phyloP scores from a whole-genome alignment of 2,888 invertebrate species.

The Leptopilina drosophilae region DNA sequence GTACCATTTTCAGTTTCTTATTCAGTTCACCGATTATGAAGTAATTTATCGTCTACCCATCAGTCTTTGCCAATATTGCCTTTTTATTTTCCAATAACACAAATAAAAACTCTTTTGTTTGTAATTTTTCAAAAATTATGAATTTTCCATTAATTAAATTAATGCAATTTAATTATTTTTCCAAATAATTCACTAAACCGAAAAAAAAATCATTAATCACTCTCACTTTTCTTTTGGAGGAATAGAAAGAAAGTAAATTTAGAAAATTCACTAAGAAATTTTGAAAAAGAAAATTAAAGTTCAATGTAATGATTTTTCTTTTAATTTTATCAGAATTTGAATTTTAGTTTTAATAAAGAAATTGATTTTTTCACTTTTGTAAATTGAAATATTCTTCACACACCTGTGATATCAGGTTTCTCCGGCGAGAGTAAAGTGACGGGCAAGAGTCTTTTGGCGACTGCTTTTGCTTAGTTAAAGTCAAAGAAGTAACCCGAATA shows the following conservation, averaged over 20 bases:
- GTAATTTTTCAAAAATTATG: neutral
- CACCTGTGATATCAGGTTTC: slow-evolving; percentile 44
- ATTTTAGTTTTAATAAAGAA: neutral
- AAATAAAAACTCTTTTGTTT: neutral
- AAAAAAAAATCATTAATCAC: neutral
- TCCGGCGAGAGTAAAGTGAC: slow-evolving; percentile 44
- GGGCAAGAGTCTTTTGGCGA: slow-evolving; percentile 57
- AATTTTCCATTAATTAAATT: neutral
- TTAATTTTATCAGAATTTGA: neutral
- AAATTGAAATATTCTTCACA: slow-evolving; percentile 32
- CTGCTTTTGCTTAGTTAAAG: slow-evolving; percentile 59
- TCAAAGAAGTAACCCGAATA: slow-evolving; percentile 65
- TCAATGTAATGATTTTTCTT: neutral
- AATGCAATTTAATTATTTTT: neutral
- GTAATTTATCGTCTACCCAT: neutral
- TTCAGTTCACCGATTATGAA: slow-evolving; percentile 1
- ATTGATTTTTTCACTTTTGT: neutral
- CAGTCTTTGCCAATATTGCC: neutral
- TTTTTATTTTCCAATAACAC: neutral
- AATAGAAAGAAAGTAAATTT: neutral
- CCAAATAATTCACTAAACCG: neutral
- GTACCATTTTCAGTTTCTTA: slow-evolving; percentile 27
- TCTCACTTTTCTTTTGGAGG: neutral
- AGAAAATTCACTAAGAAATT: neutral
- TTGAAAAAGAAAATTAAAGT: neutral